Conservation (phyloP, 2,113 vertebrate genomes). For the Azemiops feae region DNA sequence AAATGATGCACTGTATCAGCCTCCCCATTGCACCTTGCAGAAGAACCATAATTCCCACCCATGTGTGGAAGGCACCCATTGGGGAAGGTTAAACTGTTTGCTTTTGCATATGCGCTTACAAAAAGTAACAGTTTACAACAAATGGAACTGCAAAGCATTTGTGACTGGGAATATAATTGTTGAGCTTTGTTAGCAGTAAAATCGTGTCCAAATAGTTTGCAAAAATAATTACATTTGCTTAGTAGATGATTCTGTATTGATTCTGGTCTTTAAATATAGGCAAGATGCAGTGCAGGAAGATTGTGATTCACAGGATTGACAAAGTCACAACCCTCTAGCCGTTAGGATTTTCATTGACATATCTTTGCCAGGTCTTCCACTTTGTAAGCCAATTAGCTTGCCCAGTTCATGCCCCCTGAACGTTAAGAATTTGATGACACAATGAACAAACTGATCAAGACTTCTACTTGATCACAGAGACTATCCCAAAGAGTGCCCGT, state of each 20-base stretch:
- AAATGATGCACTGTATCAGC: neutral
- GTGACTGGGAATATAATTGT: neutral
- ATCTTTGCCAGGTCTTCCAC: neutral
- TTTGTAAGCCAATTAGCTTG: neutral
- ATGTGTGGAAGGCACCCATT: neutral
- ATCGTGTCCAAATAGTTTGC: neutral
- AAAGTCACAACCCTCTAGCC: neutral
- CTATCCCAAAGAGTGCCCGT: neutral
- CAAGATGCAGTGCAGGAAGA: neutral
- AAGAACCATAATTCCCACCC: neutral
- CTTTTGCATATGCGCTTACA: neutral
- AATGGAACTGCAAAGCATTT: neutral
- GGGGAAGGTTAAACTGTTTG: neutral
- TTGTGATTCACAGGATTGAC: neutral
- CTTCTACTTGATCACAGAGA: neutral
- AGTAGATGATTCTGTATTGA: neutral
- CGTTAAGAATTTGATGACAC: neutral
- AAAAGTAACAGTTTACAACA: neutral
- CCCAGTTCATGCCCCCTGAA: neutral
- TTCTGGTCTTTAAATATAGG: neutral
- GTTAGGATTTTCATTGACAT: neutral
- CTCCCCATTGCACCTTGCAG: neutral
- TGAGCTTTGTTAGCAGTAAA: neutral
- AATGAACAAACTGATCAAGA: neutral
- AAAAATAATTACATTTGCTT: neutral